Conservation (phyloP, 1,140 invertebrate species). For the Latrodectus geometricus region DNA sequence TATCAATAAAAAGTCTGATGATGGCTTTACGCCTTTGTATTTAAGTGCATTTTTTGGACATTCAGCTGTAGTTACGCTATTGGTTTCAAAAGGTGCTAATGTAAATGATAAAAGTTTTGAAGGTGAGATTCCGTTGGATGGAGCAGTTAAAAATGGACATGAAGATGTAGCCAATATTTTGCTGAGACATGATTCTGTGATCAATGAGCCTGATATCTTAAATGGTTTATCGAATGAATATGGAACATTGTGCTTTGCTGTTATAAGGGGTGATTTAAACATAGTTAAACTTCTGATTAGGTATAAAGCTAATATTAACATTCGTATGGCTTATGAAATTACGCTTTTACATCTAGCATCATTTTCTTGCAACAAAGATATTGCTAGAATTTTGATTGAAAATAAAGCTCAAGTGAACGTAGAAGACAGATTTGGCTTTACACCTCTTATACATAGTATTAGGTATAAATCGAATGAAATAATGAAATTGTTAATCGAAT, state of each 20-base stretch:
- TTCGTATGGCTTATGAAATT: constrained; percentile 71
- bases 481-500: constrained; percentile 1
- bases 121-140: neutral
- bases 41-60: neutral
- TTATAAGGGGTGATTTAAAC: constrained; percentile 94
- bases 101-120: neutral
- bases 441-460: neutral
- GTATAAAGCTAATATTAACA: constrained; percentile 83
- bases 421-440: neutral
- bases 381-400: neutral
- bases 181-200: neutral
- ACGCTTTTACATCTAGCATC: neutral
- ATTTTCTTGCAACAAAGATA: neutral
- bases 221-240: neutral
- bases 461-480: neutral
- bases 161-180: neutral
- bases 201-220: neutral
- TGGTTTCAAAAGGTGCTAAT: constrained; percentile 2
- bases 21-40: neutral
- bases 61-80: neutral
- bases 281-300: constrained; percentile 90
- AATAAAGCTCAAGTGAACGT: neutral
- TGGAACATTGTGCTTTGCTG: constrained; percentile 69
- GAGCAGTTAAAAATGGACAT: neutral
- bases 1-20: neutral